Evolutionary conservation across 2,888 invertebrate genomes (phyloP).

Genomic region (Drosophila setosimentum): DNA sequence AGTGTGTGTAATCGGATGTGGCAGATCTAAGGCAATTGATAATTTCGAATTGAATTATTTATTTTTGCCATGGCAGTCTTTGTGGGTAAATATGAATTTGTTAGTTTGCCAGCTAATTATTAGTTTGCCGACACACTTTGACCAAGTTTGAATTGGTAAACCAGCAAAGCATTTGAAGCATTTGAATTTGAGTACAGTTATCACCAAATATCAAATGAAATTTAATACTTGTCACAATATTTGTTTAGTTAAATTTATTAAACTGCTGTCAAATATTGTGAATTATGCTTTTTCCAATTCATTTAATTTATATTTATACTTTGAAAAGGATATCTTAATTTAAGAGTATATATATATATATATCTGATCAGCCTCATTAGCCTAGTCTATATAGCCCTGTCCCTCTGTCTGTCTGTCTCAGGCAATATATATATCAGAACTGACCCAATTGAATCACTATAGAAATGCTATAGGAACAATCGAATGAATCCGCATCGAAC

Average conservation of each 20-base stretch:
- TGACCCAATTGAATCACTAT: neutral
- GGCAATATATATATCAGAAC: neutral
- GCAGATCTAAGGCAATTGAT: constrained; percentile 4
- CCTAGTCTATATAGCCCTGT: neutral
- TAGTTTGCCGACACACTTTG: constrained; percentile 12
- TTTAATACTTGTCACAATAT: neutral
- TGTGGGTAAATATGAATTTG: constrained; percentile 53
- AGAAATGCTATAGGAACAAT: neutral
- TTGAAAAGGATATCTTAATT: neutral
- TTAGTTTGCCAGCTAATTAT: constrained; percentile 51
- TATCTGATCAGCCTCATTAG: neutral
- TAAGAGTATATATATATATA: neutral
- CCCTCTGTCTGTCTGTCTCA: accelerated
- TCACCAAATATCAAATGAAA: constrained; percentile 15
- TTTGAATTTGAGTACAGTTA: constrained; percentile 8
- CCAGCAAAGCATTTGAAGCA: constrained; percentile 13
- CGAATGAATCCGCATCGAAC: accelerated
- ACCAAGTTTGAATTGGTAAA: constrained; percentile 31
- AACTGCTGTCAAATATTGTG: neutral
- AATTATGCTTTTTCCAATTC: neutral
- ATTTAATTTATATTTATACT: too few relatives aligned
- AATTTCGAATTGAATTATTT: constrained; percentile 64
- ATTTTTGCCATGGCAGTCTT: constrained; percentile 48
- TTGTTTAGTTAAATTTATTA: neutral
- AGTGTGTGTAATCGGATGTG: neutral